Percentiles rank a stretch among this genome's conserved stretches.
Conservation (phyloP, 2,113 vertebrate genomes). For the Channa maculata region DNA sequence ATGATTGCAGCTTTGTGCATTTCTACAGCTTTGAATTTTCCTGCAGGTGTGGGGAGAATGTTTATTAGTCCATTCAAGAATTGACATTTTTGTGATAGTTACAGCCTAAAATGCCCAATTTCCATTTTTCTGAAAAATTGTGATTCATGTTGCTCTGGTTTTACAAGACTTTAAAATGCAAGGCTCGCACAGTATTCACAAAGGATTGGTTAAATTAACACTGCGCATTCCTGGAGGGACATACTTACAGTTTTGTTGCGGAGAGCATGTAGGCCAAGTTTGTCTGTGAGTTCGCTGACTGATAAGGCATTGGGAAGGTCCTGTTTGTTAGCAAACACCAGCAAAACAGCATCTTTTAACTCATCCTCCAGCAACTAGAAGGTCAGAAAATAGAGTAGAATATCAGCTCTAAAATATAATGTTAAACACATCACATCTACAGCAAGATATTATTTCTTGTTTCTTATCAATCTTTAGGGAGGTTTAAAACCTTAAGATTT, state of each 20-base stretch:
- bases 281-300: constrained; percentile 89
- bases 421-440: neutral
- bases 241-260: constrained; percentile 87
- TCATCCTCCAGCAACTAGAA: constrained; percentile 89
- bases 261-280: constrained; percentile 86
- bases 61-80: neutral
- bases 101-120: no score
- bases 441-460: no score
- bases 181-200: no score
- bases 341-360: constrained; percentile 88
- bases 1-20: neutral
- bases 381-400: constrained; percentile 17
- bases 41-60: neutral
- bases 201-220: no score
- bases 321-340: constrained; percentile 96
- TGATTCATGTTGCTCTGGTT: no score
- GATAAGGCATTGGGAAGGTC: constrained; percentile 94
- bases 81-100: no score
- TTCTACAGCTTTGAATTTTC: neutral
- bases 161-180: no score
- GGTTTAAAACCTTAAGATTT: neutral
- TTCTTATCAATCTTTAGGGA: neutral
- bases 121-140: no score
- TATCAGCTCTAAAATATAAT: neutral
- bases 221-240: no score